Evolutionary conservation across 2,797 vertebrate species (phyloP).

Genomic region (Numenius phaeopus): DNA sequence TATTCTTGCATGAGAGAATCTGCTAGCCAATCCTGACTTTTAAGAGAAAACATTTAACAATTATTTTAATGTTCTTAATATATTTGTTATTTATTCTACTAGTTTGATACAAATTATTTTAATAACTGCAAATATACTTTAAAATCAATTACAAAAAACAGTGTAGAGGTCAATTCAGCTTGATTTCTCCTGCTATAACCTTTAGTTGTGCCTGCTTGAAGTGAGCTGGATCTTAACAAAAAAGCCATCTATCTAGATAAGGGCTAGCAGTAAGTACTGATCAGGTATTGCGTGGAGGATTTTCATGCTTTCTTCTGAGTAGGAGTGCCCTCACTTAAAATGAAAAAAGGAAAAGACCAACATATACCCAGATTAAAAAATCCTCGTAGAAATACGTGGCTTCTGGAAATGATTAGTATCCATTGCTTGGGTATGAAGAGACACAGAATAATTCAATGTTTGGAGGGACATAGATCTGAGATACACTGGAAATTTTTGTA

Average conservation of each 20-base stretch:
- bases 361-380: not conserved
- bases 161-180: not conserved
- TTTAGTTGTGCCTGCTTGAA: not conserved
- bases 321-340: not conserved
- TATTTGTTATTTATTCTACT: not conserved
- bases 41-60: not conserved
- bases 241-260: not conserved
- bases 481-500: not conserved
- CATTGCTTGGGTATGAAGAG: not conserved
- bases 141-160: not conserved
- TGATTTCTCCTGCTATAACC: not conserved
- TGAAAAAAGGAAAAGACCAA: not conserved
- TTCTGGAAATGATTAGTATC: not conserved
- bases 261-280: not conserved
- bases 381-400: not conserved
- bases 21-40: not conserved
- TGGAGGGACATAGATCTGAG: not conserved
- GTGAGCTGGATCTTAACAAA: not conserved
- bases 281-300: not conserved
- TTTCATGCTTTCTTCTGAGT: not conserved
- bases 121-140: not conserved
- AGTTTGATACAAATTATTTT: not conserved
- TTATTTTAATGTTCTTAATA: not conserved
- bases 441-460: not conserved
- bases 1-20: not conserved